These are phyloP conservation scores for Garrulus glandarius DNA, from an alignment of 2,797 vertebrate genomes.

Conservation along the genomic window DNA sequence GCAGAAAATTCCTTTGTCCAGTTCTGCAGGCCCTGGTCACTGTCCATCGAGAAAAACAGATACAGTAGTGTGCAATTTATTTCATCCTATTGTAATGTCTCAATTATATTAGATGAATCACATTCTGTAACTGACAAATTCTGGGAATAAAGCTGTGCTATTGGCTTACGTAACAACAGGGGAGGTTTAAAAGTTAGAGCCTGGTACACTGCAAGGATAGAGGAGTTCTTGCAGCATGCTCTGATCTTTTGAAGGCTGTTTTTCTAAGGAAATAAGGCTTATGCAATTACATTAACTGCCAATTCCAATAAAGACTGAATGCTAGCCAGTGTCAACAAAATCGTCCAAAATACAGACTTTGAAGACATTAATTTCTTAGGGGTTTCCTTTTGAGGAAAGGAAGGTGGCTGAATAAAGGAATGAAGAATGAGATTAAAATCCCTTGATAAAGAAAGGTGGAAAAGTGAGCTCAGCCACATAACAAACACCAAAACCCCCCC, in stretches of 20 bases:
- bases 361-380: not conserved
- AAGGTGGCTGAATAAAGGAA: not conserved
- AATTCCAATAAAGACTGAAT: not conserved
- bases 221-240: not conserved
- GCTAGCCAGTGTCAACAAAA: not conserved
- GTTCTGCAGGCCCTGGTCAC: not conserved
- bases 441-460: not conserved
- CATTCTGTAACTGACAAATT: not conserved
- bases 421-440: not conserved
- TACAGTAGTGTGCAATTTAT: not conserved
- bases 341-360: not conserved
- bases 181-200: not conserved
- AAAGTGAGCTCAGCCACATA: not conserved
- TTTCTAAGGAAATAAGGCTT: constrained; percentile 1
- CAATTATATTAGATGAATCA: not conserved
- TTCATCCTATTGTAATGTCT: not conserved
- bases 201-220: not conserved
- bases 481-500: not conserved
- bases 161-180: not conserved
- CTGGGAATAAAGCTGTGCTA: not conserved
- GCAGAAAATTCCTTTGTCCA: not conserved
- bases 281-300: not conserved
- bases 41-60: not conserved
- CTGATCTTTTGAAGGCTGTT: not conserved
- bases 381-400: not conserved